A percentile compares a stretch with the other conserved stretches of the same genome.
phyloP scores from a whole-genome alignment of 2,113 vertebrate species.

The Phaethon lepturus region DNA sequence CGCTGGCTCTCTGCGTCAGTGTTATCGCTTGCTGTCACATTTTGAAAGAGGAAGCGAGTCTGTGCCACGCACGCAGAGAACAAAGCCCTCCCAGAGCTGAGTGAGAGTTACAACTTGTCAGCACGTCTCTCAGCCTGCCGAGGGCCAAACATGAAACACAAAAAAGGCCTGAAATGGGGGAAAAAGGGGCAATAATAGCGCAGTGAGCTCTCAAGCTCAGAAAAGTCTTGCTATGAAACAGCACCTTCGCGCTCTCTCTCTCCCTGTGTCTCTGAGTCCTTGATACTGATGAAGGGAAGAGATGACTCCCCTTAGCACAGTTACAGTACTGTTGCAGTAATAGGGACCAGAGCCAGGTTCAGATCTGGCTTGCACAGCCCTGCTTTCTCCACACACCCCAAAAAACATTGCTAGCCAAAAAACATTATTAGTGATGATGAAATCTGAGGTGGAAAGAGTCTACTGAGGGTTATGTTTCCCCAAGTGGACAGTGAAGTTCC shows the following conservation, averaged over 20 bases:
- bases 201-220: slow-evolving; percentile 12
- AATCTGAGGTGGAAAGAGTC: background rate
- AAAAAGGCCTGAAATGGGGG: slow-evolving; percentile 41
- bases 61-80: slow-evolving; percentile 15
- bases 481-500: background rate
- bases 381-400: background rate
- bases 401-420: background rate
- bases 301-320: slow-evolving; percentile 35
- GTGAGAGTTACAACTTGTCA: slow-evolving; percentile 61
- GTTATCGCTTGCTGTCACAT: slow-evolving; percentile 43
- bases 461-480: background rate
- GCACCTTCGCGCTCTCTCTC: background rate
- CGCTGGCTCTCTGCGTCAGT: background rate
- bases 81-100: slow-evolving; percentile 25
- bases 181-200: slow-evolving; percentile 29
- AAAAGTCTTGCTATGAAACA: slow-evolving; percentile 32
- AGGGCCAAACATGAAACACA: slow-evolving; percentile 63
- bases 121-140: slow-evolving; percentile 49
- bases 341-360: background rate
- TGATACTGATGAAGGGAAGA: slow-evolving; percentile 20
- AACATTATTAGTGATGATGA: background rate
- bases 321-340: slow-evolving; percentile 9
- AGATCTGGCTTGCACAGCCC: background rate
- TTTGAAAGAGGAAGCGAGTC: background rate
- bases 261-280: background rate